A percentile compares a stretch with the other conserved stretches of the same genome.
These are phyloP conservation scores for Monoplex corrugatus DNA, from an alignment of 2,888 invertebrate genomes.

Conservation along the genomic window DNA sequence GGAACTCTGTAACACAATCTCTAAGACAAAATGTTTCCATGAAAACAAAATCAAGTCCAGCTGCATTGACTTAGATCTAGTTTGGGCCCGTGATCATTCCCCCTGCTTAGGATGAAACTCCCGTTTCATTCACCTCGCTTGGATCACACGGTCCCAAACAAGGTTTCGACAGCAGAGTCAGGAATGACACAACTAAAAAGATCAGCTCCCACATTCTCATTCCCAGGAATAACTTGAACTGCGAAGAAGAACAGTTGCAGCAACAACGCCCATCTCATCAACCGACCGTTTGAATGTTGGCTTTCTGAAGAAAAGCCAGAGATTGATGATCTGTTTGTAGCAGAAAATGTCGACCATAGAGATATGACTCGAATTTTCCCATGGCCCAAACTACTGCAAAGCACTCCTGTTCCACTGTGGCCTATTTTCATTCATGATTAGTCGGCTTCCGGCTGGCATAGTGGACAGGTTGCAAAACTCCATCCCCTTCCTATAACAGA, in stretches of 20 bases:
- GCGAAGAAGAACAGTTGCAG: background rate
- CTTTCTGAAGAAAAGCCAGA: background rate
- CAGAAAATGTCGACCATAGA: background rate
- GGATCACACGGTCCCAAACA: background rate
- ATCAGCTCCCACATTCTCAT: constrained; percentile 3
- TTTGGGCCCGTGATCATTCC: background rate
- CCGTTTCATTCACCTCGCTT: background rate
- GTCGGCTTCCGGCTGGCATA: constrained; percentile 19
- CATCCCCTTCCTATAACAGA: background rate
- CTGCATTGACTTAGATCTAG: too few species aligned
- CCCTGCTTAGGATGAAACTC: background rate
- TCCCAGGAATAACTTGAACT: background rate
- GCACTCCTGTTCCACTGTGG: background rate
- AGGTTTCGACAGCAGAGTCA: background rate
- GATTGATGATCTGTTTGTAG: constrained; percentile 30
- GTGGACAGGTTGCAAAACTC: background rate
- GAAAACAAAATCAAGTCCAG: too few species aligned
- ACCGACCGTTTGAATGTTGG: background rate
- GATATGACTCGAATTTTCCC: background rate
- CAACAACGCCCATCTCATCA: background rate
- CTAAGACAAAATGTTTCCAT: too few species aligned
- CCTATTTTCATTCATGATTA: background rate
- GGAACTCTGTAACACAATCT: too few species aligned
- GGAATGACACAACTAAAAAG: background rate
- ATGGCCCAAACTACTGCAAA: background rate